Conservation (phyloP, 92 coral and sea anemone genomes). For the Scolanthus callimorphus region DNA sequence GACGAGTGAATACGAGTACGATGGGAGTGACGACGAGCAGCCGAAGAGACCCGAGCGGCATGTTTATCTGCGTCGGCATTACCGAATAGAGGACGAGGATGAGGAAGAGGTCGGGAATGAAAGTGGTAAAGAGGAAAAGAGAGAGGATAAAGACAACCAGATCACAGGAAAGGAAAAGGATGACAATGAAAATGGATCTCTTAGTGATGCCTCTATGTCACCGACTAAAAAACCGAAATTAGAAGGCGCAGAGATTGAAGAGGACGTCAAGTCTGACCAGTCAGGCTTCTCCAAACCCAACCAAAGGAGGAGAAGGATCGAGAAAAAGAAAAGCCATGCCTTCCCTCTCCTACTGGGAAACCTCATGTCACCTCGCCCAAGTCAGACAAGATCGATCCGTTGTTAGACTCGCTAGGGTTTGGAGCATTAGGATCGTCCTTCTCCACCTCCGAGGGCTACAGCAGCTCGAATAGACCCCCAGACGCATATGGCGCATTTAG, state of each 20-base stretch:
- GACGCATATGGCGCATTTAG: neutral
- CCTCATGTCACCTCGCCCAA: slow-evolving; percentile 18
- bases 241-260: neutral
- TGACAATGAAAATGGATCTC: neutral
- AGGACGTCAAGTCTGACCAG: neutral
- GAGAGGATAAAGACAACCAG: slow-evolving; percentile 7
- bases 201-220: slow-evolving; percentile 8
- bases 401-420: slow-evolving; percentile 31
- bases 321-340: neutral
- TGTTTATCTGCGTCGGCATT: slow-evolving; percentile 65
- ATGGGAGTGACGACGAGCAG: slow-evolving; percentile 61
- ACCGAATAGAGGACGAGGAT: slow-evolving; percentile 53
- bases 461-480: neutral
- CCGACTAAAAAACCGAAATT: neutral
- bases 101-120: slow-evolving; percentile 29
- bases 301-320: neutral
- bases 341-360: slow-evolving; percentile 15
- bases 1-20: slow-evolving; percentile 66
- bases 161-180: slow-evolving; percentile 3
- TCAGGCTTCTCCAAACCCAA: neutral
- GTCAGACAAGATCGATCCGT: slow-evolving; percentile 31
- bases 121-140: slow-evolving; percentile 1
- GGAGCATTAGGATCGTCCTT: slow-evolving; percentile 34
- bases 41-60: slow-evolving; percentile 63
- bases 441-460: neutral